Evolutionary conservation across 2,888 invertebrate species (phyloP).

Genomic region (Phalera bucephala): DNA sequence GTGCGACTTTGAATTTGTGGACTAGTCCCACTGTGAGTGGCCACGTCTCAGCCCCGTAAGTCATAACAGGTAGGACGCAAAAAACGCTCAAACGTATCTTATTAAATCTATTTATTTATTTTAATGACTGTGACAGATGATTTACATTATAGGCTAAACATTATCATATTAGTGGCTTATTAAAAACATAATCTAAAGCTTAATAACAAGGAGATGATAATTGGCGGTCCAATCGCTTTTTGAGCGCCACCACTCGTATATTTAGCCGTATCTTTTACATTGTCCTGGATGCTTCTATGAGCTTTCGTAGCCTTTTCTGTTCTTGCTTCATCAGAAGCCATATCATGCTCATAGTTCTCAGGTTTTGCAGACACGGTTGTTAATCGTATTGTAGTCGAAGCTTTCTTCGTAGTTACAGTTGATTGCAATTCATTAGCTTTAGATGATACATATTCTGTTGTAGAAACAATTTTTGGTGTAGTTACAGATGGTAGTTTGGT

Average conservation of each 20-base stretch:
- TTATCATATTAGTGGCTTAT: conserved; percentile 34
- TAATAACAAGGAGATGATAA: conserved; percentile 37
- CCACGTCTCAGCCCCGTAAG: too few relatives aligned
- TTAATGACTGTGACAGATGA: conserved; percentile 73
- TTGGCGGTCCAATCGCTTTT: conserved; percentile 34
- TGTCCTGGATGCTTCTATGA: conserved; percentile 56
- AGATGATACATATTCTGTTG: conserved; percentile 9
- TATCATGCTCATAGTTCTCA: conserved; percentile 52
- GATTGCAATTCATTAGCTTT: conserved; percentile 1
- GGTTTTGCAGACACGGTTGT: conserved; percentile 74
- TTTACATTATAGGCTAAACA: conserved; percentile 43
- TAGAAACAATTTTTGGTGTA: conserved; percentile 15
- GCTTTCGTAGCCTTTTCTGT: conserved; percentile 59
- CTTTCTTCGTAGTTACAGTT: conserved; percentile 19
- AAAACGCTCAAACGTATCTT: too few relatives aligned
- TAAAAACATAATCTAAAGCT: conserved; percentile 45
- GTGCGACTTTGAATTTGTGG: too few relatives aligned
- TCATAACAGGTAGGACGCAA: too few relatives aligned
- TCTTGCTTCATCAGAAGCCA: conserved; percentile 72
- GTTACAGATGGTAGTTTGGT: conserved; percentile 19
- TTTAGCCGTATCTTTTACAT: conserved; percentile 23
- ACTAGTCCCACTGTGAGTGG: too few relatives aligned
- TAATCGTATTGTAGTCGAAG: conserved; percentile 61
- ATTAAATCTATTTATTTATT: conserved; percentile 58
- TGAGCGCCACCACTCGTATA: conserved; percentile 35